Evolutionary conservation across 2,888 invertebrate species (phyloP), one percentile per base, ranked within the genome.

Genomic region (Xestia sexstrigata): DNA sequence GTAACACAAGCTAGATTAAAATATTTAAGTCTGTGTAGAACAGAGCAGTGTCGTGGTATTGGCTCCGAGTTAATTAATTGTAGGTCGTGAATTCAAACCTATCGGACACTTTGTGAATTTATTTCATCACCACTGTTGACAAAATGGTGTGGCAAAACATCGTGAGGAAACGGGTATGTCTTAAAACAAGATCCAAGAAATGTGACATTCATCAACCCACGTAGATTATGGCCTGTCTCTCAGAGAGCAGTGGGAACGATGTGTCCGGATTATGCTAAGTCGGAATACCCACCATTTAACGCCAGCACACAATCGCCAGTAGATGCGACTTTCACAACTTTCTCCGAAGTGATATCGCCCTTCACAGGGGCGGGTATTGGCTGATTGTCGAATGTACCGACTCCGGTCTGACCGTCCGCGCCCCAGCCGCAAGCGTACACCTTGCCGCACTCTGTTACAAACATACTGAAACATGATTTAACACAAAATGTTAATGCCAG

Each of bases 341-440:
- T 98, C 94, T 99, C 99, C 30, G 97, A 97, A 70, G 97, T 97
- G 74, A 99, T 97, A 91, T 99, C 99, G 0, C 99, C 99, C 82
- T 97, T 97, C 0, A 98, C 97, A 62, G 96, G 92, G 0, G 97
- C 96, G 4, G 98, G 98, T 83, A 94, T 90, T 4, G 97, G 97
- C 72, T 97, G 97, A 76, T 97, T 97, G 39, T 97, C 94, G 90
- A 97, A 98, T 87, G 97, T 97, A 0, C 98, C 98, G 17, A 98
- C 95, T 0, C 98, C 99, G 0, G 99, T 99, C 95, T 99, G 99
- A 0, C 99, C 99, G 94, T 99, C 99, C 0, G 99, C 98, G 49
- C 99, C 98, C 98, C 99, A 98, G 0, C 99, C 99, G 94, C 99
- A 99, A 0, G 98, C 97, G 91, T 97, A 99, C 7, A 99, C 98